phyloP scores from a whole-genome alignment of 2,113 vertebrate species.

The Fulmarus glacialis region DNA sequence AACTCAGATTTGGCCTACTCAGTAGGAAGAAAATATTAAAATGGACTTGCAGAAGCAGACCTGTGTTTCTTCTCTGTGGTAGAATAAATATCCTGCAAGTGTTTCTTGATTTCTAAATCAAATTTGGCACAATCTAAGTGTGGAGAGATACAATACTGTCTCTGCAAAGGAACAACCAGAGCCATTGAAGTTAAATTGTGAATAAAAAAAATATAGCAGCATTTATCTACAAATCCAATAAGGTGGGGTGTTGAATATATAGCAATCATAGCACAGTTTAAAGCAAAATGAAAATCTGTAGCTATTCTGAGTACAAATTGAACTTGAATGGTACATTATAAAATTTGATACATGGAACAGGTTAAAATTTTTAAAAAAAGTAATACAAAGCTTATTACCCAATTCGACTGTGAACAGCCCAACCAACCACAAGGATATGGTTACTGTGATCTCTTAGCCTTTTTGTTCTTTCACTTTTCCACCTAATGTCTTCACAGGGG shows the following conservation, averaged over 20 bases:
- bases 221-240: background rate
- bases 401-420: background rate
- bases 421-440: background rate
- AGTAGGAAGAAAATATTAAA: background rate
- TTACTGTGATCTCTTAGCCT: background rate
- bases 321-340: background rate
- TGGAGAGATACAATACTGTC: background rate
- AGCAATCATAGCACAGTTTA: background rate
- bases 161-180: background rate
- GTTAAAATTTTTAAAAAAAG: background rate
- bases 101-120: background rate
- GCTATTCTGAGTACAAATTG: background rate
- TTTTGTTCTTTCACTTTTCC: background rate
- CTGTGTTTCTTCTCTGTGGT: background rate
- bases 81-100: background rate
- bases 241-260: background rate
- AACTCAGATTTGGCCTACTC: background rate
- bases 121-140: background rate
- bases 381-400: background rate
- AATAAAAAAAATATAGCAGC: background rate
- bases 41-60: background rate
- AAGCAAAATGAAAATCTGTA: background rate
- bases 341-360: background rate
- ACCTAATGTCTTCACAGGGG: background rate
- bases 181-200: background rate